A percentile compares a stretch with the other conserved stretches of the same genome.
phyloP scores from a whole-genome alignment of 2,797 vertebrate species.

The Hydrolagus colliei region DNA sequence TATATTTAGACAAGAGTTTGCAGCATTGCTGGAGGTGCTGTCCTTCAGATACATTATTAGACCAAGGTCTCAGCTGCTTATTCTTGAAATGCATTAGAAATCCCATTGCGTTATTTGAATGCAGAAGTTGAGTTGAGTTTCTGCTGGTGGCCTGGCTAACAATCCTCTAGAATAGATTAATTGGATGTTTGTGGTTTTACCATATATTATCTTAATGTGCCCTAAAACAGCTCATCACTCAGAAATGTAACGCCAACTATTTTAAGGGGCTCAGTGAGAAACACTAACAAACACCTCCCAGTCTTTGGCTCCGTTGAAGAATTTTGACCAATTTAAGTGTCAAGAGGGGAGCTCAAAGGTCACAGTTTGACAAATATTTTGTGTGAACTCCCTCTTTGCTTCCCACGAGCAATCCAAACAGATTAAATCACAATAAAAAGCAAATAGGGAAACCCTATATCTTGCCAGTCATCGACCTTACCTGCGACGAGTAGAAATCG shows the following conservation, averaged over 20 bases:
- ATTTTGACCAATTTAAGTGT: neutral
- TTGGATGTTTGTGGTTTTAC: no score
- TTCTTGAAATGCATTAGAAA: no score
- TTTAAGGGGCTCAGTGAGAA: constrained; percentile 22
- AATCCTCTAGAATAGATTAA: no score
- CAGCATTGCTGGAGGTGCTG: no score
- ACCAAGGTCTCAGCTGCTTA: no score
- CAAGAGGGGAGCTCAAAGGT: constrained; percentile 8
- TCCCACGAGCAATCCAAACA: constrained; percentile 15
- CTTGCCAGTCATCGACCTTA: neutral
- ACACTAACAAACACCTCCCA: constrained; percentile 29
- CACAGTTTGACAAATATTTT: constrained; percentile 3
- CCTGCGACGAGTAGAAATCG: neutral
- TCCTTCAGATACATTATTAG: no score
- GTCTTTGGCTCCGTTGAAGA: constrained; percentile 21
- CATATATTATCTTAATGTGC: constrained; percentile 1
- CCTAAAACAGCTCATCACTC: constrained; percentile 19
- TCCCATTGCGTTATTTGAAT: no score
- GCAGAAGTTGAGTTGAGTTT: no score
- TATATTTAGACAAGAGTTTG: no score
- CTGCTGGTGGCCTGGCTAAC: no score
- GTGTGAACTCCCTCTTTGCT: neutral
- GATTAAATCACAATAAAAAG: constrained; percentile 24
- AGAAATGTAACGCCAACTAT: neutral
- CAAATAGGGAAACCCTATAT: neutral